Evolutionary conservation across 2,888 invertebrate species (phyloP).

Genomic region (Rhorus exstirpatorius): DNA sequence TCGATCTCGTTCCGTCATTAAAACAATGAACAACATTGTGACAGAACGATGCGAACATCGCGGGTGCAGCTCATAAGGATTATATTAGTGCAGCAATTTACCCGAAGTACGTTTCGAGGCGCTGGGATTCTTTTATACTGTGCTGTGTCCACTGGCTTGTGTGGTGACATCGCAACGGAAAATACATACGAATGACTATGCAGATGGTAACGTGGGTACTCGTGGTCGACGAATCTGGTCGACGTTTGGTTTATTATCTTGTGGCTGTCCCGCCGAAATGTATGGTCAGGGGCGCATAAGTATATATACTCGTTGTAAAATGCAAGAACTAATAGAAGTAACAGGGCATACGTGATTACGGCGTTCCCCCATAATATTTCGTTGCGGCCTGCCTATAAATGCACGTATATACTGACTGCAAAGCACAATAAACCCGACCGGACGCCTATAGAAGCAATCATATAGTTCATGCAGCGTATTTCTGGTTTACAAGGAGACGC

Average conservation of each 20-base stretch:
- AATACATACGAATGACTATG: conserved; percentile 76
- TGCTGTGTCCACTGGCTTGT: neutral
- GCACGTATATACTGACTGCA: neutral
- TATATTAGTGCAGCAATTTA: conserved; percentile 36
- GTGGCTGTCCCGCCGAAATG: conserved; percentile 60
- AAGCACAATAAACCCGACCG: neutral
- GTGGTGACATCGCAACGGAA: conserved; percentile 56
- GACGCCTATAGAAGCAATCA: neutral
- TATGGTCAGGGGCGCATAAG: conserved; percentile 70
- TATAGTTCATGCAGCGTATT: neutral
- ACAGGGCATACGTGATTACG: conserved; percentile 79
- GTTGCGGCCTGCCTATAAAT: conserved; percentile 25
- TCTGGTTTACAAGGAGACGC: conserved; percentile 4
- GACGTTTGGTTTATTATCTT: conserved; percentile 79
- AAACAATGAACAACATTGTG: conserved; percentile 36
- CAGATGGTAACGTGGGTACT: conserved; percentile 63
- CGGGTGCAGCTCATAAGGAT: conserved; percentile 22
- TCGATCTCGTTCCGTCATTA: conserved; percentile 19
- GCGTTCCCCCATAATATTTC: conserved; percentile 75
- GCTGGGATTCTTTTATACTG: conserved; percentile 30
- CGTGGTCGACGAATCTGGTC: conserved; percentile 43
- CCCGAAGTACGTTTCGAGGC: conserved; percentile 1
- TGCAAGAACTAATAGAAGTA: conserved; percentile 79
- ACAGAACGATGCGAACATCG: conserved; percentile 32
- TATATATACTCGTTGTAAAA: conserved; percentile 76